Base-by-base conservation (phyloP, 2,888 invertebrate genomes). In the Mesochorus sp. region DNA sequence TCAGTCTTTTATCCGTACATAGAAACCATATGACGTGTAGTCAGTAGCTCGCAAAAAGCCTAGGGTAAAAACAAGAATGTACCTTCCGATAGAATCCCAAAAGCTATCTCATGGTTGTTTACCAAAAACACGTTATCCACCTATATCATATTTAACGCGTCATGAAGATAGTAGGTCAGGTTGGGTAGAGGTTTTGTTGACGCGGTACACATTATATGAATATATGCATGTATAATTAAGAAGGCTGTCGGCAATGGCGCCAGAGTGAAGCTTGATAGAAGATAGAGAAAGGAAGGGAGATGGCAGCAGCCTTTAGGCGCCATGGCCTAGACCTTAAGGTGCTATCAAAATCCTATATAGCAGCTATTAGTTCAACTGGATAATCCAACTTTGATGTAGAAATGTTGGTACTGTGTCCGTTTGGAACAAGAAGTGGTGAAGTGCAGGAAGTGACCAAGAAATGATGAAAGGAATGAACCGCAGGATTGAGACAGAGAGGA, bases 371-470 rank as follows among this genome's bases (percentile, higher is more conserved):
- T 47, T 44, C 14, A 37, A 19, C 21, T 26, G 39, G 53, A 19
- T 68, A 55, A 70, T 74, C 62, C 74, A 74, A 51, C 70, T 64
- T 51, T 49, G 59, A 74, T 74, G 70, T 53, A 51, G 66, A 51
- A 74, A 74, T 78, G 39, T 47, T 6, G 51, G 53, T 59, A 51
- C 59, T 37, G 59, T 74, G n/a, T n/a, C 64, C 53, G 61, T 78
- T 64, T 66, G 59, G 59, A 34, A 57, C 28, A 21, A 26, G 31
- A 10, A 19, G 10, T 8, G 8, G n/a, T 10, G 2, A 12, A 47
- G 44, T 5, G 19, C 44, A 17, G 8, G 19, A 19, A 19, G 19
- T 10, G 44, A 19, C 19, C 21, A 10, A 21, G 47, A 21, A 12
- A 17, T 34, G 62, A 31, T 53, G 51, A 53, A 72, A 39, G 37